A percentile compares a stretch with the other conserved stretches of the same genome.
Conservation (phyloP, 2,888 invertebrate species). For the Galerucella calmariensis region DNA sequence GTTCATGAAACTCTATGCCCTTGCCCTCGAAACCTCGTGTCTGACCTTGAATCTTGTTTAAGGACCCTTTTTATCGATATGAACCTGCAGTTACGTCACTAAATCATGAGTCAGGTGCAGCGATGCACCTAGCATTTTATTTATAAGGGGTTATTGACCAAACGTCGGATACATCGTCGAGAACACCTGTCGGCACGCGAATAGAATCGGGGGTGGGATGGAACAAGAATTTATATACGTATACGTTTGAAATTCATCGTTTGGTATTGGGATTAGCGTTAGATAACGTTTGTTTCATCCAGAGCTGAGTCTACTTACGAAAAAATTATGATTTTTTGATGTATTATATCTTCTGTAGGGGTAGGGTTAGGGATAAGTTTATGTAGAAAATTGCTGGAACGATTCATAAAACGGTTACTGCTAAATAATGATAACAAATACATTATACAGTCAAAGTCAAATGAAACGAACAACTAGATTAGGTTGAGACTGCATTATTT, state of each 20-base stretch:
- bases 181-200: conserved; percentile 23
- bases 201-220: not conserved
- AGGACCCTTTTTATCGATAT: not conserved
- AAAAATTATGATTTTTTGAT: too few relatives aligned
- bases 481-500: too few relatives aligned
- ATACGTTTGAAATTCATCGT: not conserved
- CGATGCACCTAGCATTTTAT: conserved; percentile 23
- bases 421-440: too few relatives aligned
- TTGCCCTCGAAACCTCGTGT: not conserved
- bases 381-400: too few relatives aligned
- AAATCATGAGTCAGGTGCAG: conserved; percentile 8
- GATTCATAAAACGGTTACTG: too few relatives aligned
- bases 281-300: too few relatives aligned
- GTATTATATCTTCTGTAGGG: too few relatives aligned
- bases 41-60: not conserved
- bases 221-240: not conserved
- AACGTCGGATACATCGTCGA: conserved; percentile 6
- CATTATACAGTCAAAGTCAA: too few relatives aligned
- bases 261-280: not conserved
- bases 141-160: conserved; percentile 25
- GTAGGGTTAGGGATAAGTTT: too few relatives aligned
- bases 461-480: too few relatives aligned
- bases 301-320: too few relatives aligned
- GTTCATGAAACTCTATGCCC: not conserved
- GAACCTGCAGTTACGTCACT: not conserved